Percentiles rank a stretch among this genome's conserved stretches.
These are phyloP conservation scores for Magallana ariakensis DNA, from an alignment of 1,140 invertebrate species.

Conservation along the genomic window DNA sequence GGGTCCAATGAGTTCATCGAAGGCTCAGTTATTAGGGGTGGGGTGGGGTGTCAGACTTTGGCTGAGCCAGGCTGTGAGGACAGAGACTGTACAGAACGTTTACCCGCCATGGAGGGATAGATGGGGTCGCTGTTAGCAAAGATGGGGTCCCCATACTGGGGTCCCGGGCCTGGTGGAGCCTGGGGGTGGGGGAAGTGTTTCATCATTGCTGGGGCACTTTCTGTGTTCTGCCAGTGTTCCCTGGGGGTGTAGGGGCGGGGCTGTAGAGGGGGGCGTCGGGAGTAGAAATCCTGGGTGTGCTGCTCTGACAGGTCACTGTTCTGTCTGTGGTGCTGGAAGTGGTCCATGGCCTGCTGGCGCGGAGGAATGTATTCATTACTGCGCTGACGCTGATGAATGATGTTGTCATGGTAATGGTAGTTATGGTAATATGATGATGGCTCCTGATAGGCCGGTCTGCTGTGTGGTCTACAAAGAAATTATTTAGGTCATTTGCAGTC, in stretches of 20 bases:
- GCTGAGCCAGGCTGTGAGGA: slow-evolving; percentile 57
- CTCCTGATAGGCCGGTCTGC: slow-evolving; percentile 25
- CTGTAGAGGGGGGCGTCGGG: neutral
- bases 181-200: slow-evolving; percentile 17
- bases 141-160: slow-evolving; percentile 47
- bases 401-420: slow-evolving; percentile 40
- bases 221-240: slow-evolving; percentile 47
- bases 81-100: slow-evolving; percentile 51
- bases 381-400: slow-evolving; percentile 40
- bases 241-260: slow-evolving; percentile 43
- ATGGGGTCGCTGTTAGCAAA: slow-evolving; percentile 58
- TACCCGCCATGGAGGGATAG: slow-evolving; percentile 56
- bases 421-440: slow-evolving; percentile 37
- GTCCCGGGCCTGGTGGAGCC: slow-evolving; percentile 40
- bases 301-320: slow-evolving; percentile 48
- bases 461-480: slow-evolving; percentile 32
- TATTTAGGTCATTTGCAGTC: neutral
- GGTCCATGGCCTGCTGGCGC: slow-evolving; percentile 18
- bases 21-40: too few species aligned
- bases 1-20: too few species aligned
- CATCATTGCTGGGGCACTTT: neutral
- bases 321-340: slow-evolving; percentile 51
- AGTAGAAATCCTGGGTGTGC: slow-evolving; percentile 27
- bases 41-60: slow-evolving; percentile 50
- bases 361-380: slow-evolving; percentile 42